A percentile compares a stretch with the other conserved stretches of the same genome.
Conservation (phyloP, 1,140 invertebrate genomes). For the Oscheius sp. region DNA sequence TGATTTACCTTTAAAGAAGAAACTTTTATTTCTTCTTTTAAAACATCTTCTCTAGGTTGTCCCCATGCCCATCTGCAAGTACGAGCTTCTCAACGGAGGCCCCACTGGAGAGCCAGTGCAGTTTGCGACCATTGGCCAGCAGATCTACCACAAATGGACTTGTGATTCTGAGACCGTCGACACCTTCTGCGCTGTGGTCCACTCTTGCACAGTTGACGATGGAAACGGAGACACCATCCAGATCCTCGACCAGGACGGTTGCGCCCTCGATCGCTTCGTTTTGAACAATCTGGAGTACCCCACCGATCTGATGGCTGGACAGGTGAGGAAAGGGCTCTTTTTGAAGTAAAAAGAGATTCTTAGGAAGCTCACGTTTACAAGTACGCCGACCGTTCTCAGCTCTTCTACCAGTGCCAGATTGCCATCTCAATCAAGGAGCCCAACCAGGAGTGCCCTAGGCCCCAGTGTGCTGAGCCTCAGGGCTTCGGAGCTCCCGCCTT, state of each 20-base stretch:
- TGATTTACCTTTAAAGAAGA: no score
- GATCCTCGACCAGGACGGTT: conserved; percentile 43
- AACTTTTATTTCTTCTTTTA: no score
- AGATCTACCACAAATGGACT: conserved; percentile 49
- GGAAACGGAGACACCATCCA: conserved; percentile 44
- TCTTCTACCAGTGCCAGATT: conserved; percentile 48
- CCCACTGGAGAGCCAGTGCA: conserved; percentile 44
- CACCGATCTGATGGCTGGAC: conserved; percentile 46
- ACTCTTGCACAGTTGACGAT: conserved; percentile 45
- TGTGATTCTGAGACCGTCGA: conserved; percentile 45
- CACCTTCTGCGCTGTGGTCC: conserved; percentile 46
- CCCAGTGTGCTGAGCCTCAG: conserved; percentile 38
- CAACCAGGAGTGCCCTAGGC: conserved; percentile 38
- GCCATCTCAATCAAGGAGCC: conserved; percentile 48
- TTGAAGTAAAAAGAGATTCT: conserved; percentile 1
- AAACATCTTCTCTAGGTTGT: no score
- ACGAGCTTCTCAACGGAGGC: conserved; percentile 46
- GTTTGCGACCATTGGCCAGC: conserved; percentile 43
- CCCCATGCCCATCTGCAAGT: conserved; percentile 45
- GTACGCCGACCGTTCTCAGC: conserved; percentile 42
- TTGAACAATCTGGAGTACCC: conserved; percentile 46
- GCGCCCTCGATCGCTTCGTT: conserved; percentile 39
- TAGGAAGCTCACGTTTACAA: conserved; percentile 49
- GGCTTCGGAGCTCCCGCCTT: conserved; percentile 35
- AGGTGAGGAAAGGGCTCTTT: conserved; percentile 18